Conservation (phyloP, 2,797 vertebrate genomes). For the Linurgus olivaceus region DNA sequence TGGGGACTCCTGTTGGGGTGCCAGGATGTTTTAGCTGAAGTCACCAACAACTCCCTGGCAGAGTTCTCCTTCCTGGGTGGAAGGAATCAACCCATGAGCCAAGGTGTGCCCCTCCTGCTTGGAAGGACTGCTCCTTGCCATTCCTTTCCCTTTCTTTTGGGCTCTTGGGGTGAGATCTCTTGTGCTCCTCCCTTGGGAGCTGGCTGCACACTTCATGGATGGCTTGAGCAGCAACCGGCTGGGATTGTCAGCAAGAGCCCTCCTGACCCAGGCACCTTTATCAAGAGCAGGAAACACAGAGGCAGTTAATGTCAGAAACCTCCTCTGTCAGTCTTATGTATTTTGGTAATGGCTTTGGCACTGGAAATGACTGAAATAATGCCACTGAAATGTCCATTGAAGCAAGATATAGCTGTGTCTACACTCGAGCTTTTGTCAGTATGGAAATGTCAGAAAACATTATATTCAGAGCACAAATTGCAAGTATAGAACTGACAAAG, state of each 20-base stretch:
- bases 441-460: conserved; percentile 62
- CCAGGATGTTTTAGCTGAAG: background rate
- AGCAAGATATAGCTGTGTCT: conserved; percentile 27
- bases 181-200: background rate
- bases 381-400: background rate
- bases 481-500: conserved; percentile 44
- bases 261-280: background rate
- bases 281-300: background rate
- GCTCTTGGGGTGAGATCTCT: background rate
- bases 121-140: background rate
- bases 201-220: background rate
- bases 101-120: background rate
- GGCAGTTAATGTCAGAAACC: background rate
- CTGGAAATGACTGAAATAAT: conserved; percentile 28
- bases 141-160: background rate
- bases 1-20: accelerated
- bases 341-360: conserved; percentile 27
- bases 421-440: conserved; percentile 38
- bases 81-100: background rate
- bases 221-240: background rate
- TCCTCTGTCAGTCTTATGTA: background rate
- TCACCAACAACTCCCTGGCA: background rate
- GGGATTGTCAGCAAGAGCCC: background rate
- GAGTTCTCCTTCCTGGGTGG: background rate
- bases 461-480: conserved; percentile 53